Evolutionary conservation across 2,113 vertebrate species (phyloP), one percentile per base, ranked within the genome.

Genomic region (Nycticorax nycticorax): DNA sequence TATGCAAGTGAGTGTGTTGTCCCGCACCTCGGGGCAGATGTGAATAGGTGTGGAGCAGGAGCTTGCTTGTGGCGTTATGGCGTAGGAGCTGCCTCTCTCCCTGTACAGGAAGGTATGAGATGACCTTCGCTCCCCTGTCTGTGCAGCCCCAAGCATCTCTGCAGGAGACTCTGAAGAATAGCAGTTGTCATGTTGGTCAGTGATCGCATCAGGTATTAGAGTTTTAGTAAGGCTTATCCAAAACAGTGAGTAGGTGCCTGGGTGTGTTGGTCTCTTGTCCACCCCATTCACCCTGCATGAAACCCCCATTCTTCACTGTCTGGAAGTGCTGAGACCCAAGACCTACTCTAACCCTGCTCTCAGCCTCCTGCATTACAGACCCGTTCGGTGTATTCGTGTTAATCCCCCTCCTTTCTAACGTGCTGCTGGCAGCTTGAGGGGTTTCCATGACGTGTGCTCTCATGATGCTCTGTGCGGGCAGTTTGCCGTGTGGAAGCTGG

Each of bases 251-350:
- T 96, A 96, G 95, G 95, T 93, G 63, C 92, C 91, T 92, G 95
- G 95, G 84, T 92, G 81, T 85, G 67, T 91, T 76, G 57, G 87
- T 97, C 84, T 92, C 76, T 95, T 3, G n/a, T 91, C 73, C 89
- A 75, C 91, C 84, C 96, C 89, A 62, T 97, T 97, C 96, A 93
- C 92, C 95, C 92, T 98, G 98, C 98, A 98, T 98, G 98, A 96
- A 95, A 89, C 78, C 95, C 94, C 80, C 83, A 30, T 93, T 96
- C 97, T 97, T 93, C 94, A 88, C 95, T 97, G 93, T 93, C 48
- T 94, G 95, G 84, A 96, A 84, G 88, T 91, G 89, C 90, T 94
- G 97, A 97, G 95, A 96, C 85, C 76, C 88, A 63, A 73, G 96
- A 91, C 64, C 71, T 90, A 33, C 88, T 97, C 67, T 89, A 60